Conservation (phyloP, 2,888 invertebrate species). For the Patella pellucida region DNA sequence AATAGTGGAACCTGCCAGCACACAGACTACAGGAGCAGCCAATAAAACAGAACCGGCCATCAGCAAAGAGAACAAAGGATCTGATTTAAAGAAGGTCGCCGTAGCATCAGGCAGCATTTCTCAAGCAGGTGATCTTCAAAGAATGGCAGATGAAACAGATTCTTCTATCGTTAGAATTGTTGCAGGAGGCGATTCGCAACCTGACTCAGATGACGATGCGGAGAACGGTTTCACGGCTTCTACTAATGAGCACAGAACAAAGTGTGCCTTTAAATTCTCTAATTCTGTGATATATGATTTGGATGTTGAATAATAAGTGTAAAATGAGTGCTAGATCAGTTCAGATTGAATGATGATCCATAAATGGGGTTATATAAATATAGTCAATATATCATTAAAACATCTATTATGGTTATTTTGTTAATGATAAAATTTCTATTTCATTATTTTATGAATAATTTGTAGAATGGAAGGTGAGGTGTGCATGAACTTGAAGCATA, state of each 20-base stretch:
- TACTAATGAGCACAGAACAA: constrained; percentile 54
- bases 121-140: constrained; percentile 14
- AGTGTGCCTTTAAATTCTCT: constrained; percentile 65
- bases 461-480: too few species aligned
- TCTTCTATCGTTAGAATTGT: constrained; percentile 17
- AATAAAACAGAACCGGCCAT: constrained; percentile 5
- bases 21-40: constrained; percentile 21
- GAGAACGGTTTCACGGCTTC: constrained; percentile 22
- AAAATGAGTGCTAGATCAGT: too few species aligned
- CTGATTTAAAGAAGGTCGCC: constrained; percentile 5
- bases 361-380: too few species aligned
- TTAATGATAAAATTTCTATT: too few species aligned
- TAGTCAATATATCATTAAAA: too few species aligned
- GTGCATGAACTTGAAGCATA: too few species aligned
- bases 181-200: constrained; percentile 17
- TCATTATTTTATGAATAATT: too few species aligned
- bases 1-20: not conserved
- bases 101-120: constrained; percentile 7
- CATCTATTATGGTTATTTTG: too few species aligned
- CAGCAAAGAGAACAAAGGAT: not conserved
- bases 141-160: constrained; percentile 23
- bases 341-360: too few species aligned
- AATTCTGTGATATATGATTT: constrained; percentile 67
- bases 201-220: constrained; percentile 26
- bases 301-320: constrained; percentile 53